These are phyloP conservation scores for Chaetops frenatus DNA, from an alignment of 2,113 vertebrate genomes.

Conservation along the genomic window DNA sequence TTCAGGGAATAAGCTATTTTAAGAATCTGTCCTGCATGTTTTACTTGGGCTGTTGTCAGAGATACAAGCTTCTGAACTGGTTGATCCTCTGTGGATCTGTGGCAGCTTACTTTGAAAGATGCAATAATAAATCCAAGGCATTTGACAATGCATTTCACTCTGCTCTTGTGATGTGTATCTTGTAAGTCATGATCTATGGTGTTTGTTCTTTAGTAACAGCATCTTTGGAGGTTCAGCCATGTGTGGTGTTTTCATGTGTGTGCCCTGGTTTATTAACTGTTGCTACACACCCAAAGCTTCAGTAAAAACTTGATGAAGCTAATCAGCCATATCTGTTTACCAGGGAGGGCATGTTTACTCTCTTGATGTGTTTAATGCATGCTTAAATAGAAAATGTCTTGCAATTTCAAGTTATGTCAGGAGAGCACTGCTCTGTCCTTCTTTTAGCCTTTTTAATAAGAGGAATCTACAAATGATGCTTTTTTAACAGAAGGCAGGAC, in stretches of 20 bases:
- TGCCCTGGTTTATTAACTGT: background rate
- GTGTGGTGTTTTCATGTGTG: background rate
- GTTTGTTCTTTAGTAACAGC: background rate
- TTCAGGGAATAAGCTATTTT: slow-evolving; percentile 23
- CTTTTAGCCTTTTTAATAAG: background rate
- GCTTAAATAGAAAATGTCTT: background rate
- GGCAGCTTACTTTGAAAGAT: background rate
- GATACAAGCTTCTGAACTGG: background rate
- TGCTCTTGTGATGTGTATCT: background rate
- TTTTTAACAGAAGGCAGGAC: background rate
- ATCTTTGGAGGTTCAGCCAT: background rate
- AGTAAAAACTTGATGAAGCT: background rate
- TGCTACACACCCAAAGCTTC: background rate
- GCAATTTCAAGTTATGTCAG: background rate
- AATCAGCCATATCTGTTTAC: background rate
- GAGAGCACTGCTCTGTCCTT: background rate
- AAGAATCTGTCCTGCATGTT: background rate
- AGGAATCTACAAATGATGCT: background rate
- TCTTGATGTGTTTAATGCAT: background rate
- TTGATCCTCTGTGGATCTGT: background rate
- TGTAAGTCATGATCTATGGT: background rate
- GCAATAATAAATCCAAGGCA: background rate
- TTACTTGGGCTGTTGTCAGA: background rate
- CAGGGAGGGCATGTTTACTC: background rate
- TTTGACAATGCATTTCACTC: background rate